A percentile compares a stretch with the other conserved stretches of the same genome.
Evolutionary conservation across 92 coral and sea anemone species (phyloP).

Genomic region (Bergia puertoricense): DNA sequence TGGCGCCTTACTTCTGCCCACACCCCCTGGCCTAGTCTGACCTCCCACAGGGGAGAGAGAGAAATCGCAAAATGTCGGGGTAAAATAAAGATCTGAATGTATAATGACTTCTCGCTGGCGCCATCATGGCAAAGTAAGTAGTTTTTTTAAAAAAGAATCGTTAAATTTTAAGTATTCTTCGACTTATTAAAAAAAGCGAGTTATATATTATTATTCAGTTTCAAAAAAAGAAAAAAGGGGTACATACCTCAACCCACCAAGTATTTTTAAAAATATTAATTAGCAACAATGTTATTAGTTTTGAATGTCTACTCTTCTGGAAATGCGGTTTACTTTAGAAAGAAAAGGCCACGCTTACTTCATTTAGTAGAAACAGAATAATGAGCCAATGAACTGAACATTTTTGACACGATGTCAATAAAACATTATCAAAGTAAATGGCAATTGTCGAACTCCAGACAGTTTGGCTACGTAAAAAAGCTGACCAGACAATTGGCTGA

Average conservation of each 20-base stretch:
- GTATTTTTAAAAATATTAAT: not conserved
- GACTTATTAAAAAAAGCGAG: not conserved
- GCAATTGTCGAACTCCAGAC: constrained; percentile 27
- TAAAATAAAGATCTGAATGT: too few species aligned
- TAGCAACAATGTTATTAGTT: not conserved
- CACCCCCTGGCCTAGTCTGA: too few species aligned
- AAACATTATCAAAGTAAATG: not conserved
- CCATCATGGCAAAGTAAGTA: too few species aligned
- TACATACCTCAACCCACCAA: not conserved
- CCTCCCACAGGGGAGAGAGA: too few species aligned
- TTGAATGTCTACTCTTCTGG: not conserved
- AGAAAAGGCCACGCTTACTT: not conserved
- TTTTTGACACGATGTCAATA: constrained; percentile 4
- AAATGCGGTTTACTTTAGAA: constrained; percentile 1
- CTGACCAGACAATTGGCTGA: constrained; percentile 29
- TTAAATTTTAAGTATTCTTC: not conserved
- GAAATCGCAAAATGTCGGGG: too few species aligned
- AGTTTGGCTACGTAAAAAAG: constrained; percentile 11
- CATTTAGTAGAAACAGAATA: constrained; percentile 9
- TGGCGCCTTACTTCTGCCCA: too few species aligned
- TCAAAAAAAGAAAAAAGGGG: not conserved
- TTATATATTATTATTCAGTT: too few species aligned
- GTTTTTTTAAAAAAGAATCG: too few species aligned
- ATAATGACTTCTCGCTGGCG: too few species aligned
- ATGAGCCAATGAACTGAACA: constrained; percentile 17